Percentiles rank a stretch among this genome's conserved stretches.
phyloP scores from a whole-genome alignment of 1,140 invertebrate genomes.

The Pseudomyrmex flavicornis region DNA sequence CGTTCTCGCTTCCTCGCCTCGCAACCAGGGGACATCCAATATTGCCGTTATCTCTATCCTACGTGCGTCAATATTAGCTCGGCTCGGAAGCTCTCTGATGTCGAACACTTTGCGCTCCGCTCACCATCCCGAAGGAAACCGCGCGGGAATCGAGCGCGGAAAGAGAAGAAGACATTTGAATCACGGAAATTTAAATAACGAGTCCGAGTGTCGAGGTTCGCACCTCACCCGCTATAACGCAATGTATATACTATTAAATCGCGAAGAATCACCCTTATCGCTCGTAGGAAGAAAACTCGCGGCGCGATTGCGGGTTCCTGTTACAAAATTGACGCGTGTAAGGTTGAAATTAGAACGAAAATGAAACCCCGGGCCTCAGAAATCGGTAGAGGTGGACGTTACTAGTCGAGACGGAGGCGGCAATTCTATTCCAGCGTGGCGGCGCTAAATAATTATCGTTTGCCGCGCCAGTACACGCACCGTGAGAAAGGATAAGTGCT shows the following conservation, averaged over 20 bases:
- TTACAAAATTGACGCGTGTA: constrained; percentile 12
- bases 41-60: constrained; percentile 82
- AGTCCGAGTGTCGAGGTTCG: neutral
- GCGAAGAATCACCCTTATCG: constrained; percentile 17
- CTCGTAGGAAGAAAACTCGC: constrained; percentile 17
- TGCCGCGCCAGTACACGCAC: constrained; percentile 40
- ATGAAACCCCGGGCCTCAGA: neutral
- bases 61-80: constrained; percentile 82
- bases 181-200: constrained; percentile 6
- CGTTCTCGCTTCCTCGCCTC: constrained; percentile 55
- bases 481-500: constrained; percentile 69
- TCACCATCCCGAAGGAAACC: constrained; percentile 14
- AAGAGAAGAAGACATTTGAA: constrained; percentile 7
- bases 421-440: constrained; percentile 2
- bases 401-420: constrained; percentile 16
- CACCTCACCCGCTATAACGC: neutral
- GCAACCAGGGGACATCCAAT: constrained; percentile 81
- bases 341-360: constrained; percentile 4
- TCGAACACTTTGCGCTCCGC: constrained; percentile 50
- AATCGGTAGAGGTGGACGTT: constrained; percentile 11
- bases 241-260: neutral
- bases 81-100: constrained; percentile 46
- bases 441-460: constrained; percentile 63
- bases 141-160: neutral
- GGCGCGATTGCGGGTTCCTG: neutral